Evolutionary conservation across 2,797 vertebrate species (phyloP).

Genomic region (Helostoma temminkii): DNA sequence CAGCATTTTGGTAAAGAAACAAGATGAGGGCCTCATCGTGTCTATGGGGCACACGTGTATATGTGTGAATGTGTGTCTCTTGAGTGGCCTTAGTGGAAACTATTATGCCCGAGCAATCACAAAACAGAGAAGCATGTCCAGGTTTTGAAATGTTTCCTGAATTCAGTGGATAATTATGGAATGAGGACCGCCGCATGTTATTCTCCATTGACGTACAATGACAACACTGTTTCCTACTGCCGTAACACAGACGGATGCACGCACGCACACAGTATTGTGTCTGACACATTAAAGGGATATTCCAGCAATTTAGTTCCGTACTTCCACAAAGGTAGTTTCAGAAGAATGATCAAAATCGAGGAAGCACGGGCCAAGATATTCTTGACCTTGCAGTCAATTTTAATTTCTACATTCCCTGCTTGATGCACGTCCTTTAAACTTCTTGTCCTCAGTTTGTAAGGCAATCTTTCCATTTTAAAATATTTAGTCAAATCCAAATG

Average conservation of each 20-base stretch:
- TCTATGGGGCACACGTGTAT: not conserved
- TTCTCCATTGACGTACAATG: conserved; percentile 72
- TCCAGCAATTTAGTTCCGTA: not conserved
- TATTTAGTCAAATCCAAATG: not conserved
- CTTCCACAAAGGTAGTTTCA: not conserved
- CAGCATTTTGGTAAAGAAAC: not conserved
- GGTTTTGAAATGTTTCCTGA: conserved; percentile 73
- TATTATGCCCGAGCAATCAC: conserved; percentile 60
- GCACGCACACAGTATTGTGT: conserved; percentile 14
- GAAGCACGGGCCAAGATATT: not conserved
- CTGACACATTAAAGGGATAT: not conserved
- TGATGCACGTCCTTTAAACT: not conserved
- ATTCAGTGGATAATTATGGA: conserved; percentile 66
- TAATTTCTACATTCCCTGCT: not conserved
- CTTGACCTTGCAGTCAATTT: not conserved
- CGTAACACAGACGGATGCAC: conserved; percentile 34
- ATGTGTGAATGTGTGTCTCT: conserved; percentile 17
- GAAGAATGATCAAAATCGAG: not conserved
- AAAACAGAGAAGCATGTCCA: conserved; percentile 58
- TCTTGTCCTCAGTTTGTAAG: not conserved
- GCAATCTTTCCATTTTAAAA: not conserved
- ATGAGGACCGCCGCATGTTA: conserved; percentile 62
- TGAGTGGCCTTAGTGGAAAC: conserved; percentile 69
- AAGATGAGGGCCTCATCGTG: not conserved
- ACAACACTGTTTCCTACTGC: conserved; percentile 74